Evolutionary conservation across 2,888 invertebrate genomes (phyloP).

Genomic region (Hartigia nigra): DNA sequence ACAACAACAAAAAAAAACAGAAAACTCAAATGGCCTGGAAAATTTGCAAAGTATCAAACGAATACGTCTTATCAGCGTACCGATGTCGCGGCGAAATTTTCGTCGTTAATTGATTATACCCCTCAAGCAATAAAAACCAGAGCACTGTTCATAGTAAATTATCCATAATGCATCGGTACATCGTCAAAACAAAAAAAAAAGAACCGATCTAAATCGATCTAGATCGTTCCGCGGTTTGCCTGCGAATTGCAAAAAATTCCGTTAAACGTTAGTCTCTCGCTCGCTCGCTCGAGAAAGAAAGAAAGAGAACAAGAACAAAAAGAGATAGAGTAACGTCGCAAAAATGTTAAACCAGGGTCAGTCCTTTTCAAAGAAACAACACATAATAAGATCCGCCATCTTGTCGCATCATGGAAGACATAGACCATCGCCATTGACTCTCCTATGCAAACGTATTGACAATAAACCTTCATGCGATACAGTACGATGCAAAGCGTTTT

Average conservation of each 20-base stretch:
- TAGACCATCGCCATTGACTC: neutral
- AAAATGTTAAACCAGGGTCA: neutral
- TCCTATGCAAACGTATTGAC: neutral
- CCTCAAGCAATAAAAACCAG: neutral
- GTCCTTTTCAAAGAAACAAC: neutral
- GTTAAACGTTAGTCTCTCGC: neutral
- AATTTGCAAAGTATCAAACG: constrained; percentile 26
- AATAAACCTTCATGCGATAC: neutral
- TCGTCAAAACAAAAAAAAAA: too few species aligned
- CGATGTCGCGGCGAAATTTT: constrained; percentile 29
- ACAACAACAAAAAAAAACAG: neutral
- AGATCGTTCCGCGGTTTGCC: neutral
- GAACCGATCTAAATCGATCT: too few species aligned
- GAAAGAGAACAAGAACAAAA: neutral
- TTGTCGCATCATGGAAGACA: neutral
- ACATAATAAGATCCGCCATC: neutral
- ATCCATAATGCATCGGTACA: neutral
- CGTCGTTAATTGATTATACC: neutral
- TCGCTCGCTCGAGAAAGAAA: neutral
- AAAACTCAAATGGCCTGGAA: constrained; percentile 22
- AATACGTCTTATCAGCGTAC: constrained; percentile 23
- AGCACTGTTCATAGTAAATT: neutral
- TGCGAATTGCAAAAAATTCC: neutral
- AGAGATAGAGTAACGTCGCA: neutral
- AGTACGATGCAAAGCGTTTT: neutral